phyloP scores from a whole-genome alignment of 1,140 invertebrate genomes.

The Drosophila yakuba region DNA sequence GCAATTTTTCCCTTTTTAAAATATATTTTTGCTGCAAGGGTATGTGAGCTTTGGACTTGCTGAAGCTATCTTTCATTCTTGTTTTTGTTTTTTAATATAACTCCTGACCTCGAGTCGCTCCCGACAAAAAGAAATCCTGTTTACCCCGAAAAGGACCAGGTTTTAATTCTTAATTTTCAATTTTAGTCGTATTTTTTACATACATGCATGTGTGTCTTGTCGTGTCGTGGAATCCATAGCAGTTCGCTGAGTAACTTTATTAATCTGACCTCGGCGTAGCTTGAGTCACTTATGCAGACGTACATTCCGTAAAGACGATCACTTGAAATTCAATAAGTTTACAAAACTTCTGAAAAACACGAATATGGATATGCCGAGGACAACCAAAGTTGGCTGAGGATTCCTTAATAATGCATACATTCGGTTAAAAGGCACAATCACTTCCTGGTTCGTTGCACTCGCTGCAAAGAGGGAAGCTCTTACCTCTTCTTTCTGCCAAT shows the following conservation, averaged over 20 bases:
- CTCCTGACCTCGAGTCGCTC: constrained; percentile 41
- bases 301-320: constrained; percentile 32
- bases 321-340: constrained; percentile 59
- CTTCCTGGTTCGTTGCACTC: constrained; percentile 60
- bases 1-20: too few species aligned
- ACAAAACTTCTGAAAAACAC: constrained; percentile 12
- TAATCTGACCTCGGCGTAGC: constrained; percentile 44
- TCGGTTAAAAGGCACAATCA: constrained; percentile 6
- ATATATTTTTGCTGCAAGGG: too few species aligned
- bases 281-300: constrained; percentile 31
- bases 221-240: constrained; percentile 31
- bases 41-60: too few species aligned
- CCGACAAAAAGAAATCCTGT: constrained; percentile 22
- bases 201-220: constrained; percentile 4
- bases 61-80: not conserved
- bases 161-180: not conserved
- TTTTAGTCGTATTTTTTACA: constrained; percentile 14
- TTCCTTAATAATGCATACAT: constrained; percentile 2
- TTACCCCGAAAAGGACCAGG: not conserved
- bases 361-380: constrained; percentile 10
- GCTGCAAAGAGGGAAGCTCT: constrained; percentile 10
- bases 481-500: not conserved
- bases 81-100: not conserved
- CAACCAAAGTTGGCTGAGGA: not conserved
- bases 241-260: constrained; percentile 48